A percentile compares a stretch with the other conserved stretches of the same genome.
Evolutionary conservation across 2,113 vertebrate species (phyloP).

Genomic region (rat (Rattus norvegicus)): GRCr8 NC_086030.1:45713501-45714000

Average conservation of each 20-base stretch:
- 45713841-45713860: neutral
- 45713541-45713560: neutral
- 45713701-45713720: neutral
- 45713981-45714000: neutral
- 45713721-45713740: neutral
- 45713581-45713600: neutral
- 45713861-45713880: accelerated
- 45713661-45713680: neutral
- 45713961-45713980: neutral
- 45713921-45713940: neutral
- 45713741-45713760: neutral
- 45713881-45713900: neutral
- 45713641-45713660: neutral
- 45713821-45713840: too few species aligned
- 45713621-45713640: neutral
- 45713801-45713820: neutral
- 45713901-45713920: neutral
- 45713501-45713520: slow-evolving; percentile 5
- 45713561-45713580: slow-evolving; percentile 15
- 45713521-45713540: neutral
- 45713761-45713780: neutral
- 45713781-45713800: neutral
- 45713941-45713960: neutral
- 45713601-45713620: neutral
- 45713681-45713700: neutral